Conservation (phyloP, 2,888 invertebrate genomes). For the Meta bourneti region DNA sequence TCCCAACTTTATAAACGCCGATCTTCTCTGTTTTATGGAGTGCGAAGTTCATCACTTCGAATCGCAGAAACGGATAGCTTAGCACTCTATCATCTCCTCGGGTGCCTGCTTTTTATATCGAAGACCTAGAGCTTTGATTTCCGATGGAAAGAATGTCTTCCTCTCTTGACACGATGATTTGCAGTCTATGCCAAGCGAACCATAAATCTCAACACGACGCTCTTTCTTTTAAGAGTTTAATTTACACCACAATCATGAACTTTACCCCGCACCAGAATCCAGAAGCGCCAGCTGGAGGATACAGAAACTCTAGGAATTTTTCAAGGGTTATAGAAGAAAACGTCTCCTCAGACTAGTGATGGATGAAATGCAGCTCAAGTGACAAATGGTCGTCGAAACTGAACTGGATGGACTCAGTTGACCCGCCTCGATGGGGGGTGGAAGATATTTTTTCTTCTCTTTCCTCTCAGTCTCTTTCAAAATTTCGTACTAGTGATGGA, state of each 20-base stretch:
- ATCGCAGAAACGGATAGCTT: slow-evolving; percentile 7
- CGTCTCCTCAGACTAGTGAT: slow-evolving; percentile 23
- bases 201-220: slow-evolving; percentile 20
- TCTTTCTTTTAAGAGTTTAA: slow-evolving; percentile 49
- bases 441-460: neutral
- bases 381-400: slow-evolving; percentile 32
- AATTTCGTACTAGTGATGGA: slow-evolving; percentile 13
- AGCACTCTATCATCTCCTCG: slow-evolving; percentile 34
- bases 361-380: slow-evolving; percentile 23
- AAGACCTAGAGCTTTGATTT: slow-evolving; percentile 12
- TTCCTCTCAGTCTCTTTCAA: neutral
- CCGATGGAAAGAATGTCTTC: slow-evolving; percentile 21
- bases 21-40: neutral
- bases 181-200: slow-evolving; percentile 4
- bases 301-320: neutral
- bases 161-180: slow-evolving; percentile 27
- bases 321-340: neutral
- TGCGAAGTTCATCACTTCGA: neutral
- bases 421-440: neutral
- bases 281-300: neutral
- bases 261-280: neutral
- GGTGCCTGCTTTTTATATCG: neutral
- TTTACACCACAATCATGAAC: slow-evolving; percentile 57
- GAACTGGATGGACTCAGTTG: slow-evolving; percentile 24
- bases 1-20: neutral